Base-by-base conservation (phyloP, 2,113 vertebrate genomes). In the Thymallus thymallus region DNA sequence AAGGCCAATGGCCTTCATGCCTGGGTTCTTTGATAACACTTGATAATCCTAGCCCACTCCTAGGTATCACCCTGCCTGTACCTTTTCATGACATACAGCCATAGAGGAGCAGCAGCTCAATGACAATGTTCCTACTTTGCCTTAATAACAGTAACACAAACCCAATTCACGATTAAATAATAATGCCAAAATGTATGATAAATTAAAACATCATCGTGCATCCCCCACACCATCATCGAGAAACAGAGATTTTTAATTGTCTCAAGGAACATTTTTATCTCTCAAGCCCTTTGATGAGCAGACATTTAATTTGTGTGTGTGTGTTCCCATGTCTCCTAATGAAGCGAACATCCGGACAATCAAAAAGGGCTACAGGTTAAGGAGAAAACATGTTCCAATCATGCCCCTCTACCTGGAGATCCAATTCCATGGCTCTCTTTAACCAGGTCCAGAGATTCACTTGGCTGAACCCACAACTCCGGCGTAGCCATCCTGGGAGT, bases 221-320 rank as follows among this genome's bases (percentile, higher is more conserved):
- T 22, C 56, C 6, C 7, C 56, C 56, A 64, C 55, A 41, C 63
- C 32, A 51, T 64, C 46, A 29, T 41, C 20, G 55, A 67, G n/a
- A 20, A 22, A 20, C 18, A 4, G n/a, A 22, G 56, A 4, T 60
- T 60, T 75, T 29, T 20, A 55, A 68, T 75, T 30, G n/a, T 55
- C 30, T 18, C 7, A 20, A 56, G 51, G 66, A 75, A 75, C 22
- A 32, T 7, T 58, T 75, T 29, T 32, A 62, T 75, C 66, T 61
- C 56, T 71, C 29, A 60, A 60, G 20, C n/a, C n/a, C 26, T 60
- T 58, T 71, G 69, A 60, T 48, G 18, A 30, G 24, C 69, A 58
- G 55, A 71, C 69, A 5, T 60, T 32, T 71, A 60, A 60, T 71
- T 71, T 24, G 55, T 60, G 24, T 13, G 20, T 58, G 69, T 32